These are phyloP conservation scores for Caenorhabditis uteleia DNA, from an alignment of 2,888 invertebrate species.

Conservation along the genomic window DNA sequence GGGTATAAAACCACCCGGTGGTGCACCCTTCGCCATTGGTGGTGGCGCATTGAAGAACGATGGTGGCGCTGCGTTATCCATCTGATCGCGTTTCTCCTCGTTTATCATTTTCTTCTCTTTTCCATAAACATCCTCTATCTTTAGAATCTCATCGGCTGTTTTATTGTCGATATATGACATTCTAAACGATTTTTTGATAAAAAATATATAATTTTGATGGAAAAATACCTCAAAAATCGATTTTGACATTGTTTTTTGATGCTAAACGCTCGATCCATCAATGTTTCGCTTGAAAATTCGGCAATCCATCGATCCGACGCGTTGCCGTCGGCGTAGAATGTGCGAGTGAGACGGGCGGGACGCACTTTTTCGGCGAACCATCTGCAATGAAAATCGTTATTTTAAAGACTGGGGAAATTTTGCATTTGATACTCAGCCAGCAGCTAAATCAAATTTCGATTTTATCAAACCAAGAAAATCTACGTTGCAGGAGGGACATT, in stretches of 20 bases:
- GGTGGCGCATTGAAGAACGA: constrained; percentile 20
- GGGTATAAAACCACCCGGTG: not conserved
- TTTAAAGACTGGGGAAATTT: no score
- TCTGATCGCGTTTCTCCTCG: constrained; percentile 28
- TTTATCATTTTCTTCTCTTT: constrained; percentile 27
- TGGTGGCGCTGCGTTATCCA: constrained; percentile 12
- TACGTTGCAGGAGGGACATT: no score
- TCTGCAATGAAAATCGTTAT: no score
- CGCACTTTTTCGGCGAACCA: constrained; percentile 42
- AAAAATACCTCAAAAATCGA: constrained; percentile 24
- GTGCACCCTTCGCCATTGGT: constrained; percentile 1
- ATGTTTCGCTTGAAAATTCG: constrained; percentile 50
- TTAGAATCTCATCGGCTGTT: constrained; percentile 42
- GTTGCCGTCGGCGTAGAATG: constrained; percentile 54
- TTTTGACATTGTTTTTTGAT: constrained; percentile 29
- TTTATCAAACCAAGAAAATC: no score
- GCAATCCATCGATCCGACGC: constrained; percentile 63
- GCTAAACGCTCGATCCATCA: constrained; percentile 28
- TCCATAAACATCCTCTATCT: constrained; percentile 47
- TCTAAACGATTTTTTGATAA: constrained; percentile 6
- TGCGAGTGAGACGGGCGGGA: constrained; percentile 44
- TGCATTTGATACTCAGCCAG: not conserved
- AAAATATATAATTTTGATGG: not conserved
- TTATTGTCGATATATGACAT: constrained; percentile 35
- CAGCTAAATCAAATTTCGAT: no score